Percentiles rank a stretch among this genome's conserved stretches.
Evolutionary conservation across 2,113 vertebrate species (phyloP).

Genomic region (Gorilla gorilla): DNA sequence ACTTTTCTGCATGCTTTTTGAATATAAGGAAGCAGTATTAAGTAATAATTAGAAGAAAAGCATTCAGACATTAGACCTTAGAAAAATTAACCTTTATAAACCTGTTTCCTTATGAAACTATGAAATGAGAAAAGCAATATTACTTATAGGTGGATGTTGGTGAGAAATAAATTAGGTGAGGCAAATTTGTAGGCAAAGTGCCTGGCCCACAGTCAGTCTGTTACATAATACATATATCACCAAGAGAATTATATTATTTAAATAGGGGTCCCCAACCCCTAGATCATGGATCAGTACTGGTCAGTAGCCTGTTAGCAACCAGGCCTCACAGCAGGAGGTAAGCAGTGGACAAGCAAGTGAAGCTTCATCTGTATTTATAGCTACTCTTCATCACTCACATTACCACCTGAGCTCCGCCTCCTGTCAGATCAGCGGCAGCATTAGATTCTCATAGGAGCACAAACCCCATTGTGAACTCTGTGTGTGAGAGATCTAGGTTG

Average conservation of each 20-base stretch:
- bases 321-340: no score
- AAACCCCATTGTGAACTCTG: no score
- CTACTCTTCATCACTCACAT: no score
- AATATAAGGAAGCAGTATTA: not conserved
- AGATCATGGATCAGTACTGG: no score
- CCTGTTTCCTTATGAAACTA: not conserved
- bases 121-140: not conserved
- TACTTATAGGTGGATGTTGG: not conserved
- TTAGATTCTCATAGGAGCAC: no score
- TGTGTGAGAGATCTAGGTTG: no score
- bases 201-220: not conserved
- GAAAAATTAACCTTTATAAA: not conserved
- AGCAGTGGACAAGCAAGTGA: no score
- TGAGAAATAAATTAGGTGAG: conserved; percentile 5
- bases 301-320: no score
- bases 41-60: not conserved
- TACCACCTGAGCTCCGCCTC: no score
- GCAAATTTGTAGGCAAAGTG: not conserved
- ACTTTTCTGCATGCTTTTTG: not conserved
- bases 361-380: no score
- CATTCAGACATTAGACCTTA: not conserved
- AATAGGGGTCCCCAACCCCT: no score
- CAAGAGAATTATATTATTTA: not conserved
- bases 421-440: no score
- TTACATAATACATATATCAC: not conserved